These are phyloP conservation scores for Zaprionus ghesquierei DNA, from an alignment of 1,140 invertebrate species.

Conservation along the genomic window DNA sequence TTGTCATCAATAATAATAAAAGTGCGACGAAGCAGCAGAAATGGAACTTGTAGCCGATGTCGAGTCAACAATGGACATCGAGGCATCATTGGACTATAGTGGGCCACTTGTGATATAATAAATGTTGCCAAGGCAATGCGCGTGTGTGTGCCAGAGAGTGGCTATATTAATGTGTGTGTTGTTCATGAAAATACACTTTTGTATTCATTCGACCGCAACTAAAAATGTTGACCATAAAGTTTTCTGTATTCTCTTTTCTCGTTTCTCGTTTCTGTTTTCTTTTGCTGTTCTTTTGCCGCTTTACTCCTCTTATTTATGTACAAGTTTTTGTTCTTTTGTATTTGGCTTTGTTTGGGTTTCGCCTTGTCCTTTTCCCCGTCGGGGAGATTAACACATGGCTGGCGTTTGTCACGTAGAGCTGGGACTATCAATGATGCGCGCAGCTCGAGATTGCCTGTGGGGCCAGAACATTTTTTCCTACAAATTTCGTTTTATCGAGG, in stretches of 20 bases:
- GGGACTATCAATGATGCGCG: conserved; percentile 54
- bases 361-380: conserved; percentile 33
- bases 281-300: conserved; percentile 35
- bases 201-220: conserved; percentile 78
- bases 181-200: conserved; percentile 75
- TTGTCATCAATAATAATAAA: conserved; percentile 81
- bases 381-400: conserved; percentile 64
- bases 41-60: neutral
- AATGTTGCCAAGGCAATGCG: conserved; percentile 60
- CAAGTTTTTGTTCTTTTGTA: conserved; percentile 49
- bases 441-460: conserved; percentile 38
- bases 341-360: conserved; percentile 15
- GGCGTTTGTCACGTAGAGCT: conserved; percentile 47
- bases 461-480: conserved; percentile 35
- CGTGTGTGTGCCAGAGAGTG: conserved; percentile 27
- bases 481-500: conserved; percentile 63
- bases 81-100: conserved; percentile 39
- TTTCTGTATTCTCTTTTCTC: conserved; percentile 30
- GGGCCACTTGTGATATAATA: conserved; percentile 72
- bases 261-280: neutral
- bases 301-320: conserved; percentile 67
- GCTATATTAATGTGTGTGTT: conserved; percentile 45
- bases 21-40: conserved; percentile 40
- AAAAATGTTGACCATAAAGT: conserved; percentile 77
- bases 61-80: conserved; percentile 49